Evolutionary conservation across 2,113 vertebrate species (phyloP).

Genomic region (Callospermophilus lateralis): DNA sequence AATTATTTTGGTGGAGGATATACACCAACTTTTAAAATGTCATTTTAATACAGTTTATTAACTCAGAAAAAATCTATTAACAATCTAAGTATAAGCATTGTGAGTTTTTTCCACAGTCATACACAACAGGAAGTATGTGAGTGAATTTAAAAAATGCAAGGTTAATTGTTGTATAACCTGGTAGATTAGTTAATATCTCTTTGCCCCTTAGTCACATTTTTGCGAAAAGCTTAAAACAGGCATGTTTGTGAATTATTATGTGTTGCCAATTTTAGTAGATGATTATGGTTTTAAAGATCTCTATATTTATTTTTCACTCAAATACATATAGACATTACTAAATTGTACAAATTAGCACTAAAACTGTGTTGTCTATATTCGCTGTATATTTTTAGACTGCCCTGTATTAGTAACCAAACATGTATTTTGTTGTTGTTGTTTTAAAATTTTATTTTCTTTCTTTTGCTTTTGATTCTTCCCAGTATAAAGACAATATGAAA

Average conservation of each 20-base stretch:
- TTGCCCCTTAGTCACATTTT: conserved; percentile 50
- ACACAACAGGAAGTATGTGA: conserved; percentile 47
- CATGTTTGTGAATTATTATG: conserved; percentile 5
- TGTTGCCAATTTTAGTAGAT: conserved; percentile 17
- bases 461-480: neutral
- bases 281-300: conserved; percentile 25
- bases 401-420: conserved; percentile 15
- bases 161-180: conserved; percentile 30
- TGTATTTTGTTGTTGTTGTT: neutral
- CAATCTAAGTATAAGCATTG: conserved; percentile 7
- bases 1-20: conserved; percentile 48
- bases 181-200: conserved; percentile 42
- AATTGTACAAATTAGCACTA: conserved; percentile 34
- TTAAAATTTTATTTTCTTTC: neutral
- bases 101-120: conserved; percentile 51
- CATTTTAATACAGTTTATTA: conserved; percentile 53
- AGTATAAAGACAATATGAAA: neutral
- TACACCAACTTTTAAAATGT: conserved; percentile 9
- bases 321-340: neutral
- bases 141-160: conserved; percentile 59
- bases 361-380: conserved; percentile 38
- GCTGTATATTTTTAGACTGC: neutral
- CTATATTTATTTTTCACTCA: conserved; percentile 39
- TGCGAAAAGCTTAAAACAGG: conserved; percentile 21
- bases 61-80: conserved; percentile 62